Evolutionary conservation across 2,113 vertebrate species (phyloP).

Genomic region (Bubo scandiacus): DNA sequence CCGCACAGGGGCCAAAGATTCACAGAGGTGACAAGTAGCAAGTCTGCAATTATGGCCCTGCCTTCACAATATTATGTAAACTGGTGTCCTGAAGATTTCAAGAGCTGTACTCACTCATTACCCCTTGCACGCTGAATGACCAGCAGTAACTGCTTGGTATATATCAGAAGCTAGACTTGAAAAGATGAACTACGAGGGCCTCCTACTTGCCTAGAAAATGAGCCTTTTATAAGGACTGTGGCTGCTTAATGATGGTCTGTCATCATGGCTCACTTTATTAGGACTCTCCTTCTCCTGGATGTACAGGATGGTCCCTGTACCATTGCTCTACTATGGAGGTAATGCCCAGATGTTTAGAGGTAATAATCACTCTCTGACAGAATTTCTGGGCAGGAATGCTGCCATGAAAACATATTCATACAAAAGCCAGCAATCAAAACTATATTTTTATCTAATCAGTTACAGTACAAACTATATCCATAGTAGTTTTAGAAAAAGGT

Average conservation of each 20-base stretch:
- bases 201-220: neutral
- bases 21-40: rapidly evolving
- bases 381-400: neutral
- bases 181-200: neutral
- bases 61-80: neutral
- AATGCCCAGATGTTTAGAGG: neutral
- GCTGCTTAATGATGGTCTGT: neutral
- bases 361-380: neutral
- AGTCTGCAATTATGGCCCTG: neutral
- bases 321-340: neutral
- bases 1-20: neutral
- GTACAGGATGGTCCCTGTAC: neutral
- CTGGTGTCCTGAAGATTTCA: neutral
- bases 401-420: neutral
- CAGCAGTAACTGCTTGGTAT: neutral
- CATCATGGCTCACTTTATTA: neutral
- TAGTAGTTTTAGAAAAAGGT: neutral
- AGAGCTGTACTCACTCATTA: neutral
- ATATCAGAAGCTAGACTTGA: neutral
- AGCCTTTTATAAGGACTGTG: neutral
- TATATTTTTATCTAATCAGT: neutral
- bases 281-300: neutral
- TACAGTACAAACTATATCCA: neutral
- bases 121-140: rapidly evolving
- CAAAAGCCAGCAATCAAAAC: neutral